A percentile compares a stretch with the other conserved stretches of the same genome.
phyloP scores from a whole-genome alignment of 2,888 invertebrate species.

The Acleris holmiana region DNA sequence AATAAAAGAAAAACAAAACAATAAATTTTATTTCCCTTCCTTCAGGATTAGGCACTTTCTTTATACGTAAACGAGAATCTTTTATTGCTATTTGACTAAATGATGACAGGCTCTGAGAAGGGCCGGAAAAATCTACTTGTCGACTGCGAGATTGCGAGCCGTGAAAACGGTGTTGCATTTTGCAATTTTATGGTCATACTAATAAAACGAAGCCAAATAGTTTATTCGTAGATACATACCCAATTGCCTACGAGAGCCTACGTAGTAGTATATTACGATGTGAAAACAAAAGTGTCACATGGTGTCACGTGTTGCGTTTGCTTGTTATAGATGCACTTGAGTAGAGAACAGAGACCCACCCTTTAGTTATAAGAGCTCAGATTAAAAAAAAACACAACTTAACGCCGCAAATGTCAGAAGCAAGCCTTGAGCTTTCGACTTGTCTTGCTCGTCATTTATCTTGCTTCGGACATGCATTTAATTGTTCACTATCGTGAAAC shows the following conservation, averaged over 20 bases:
- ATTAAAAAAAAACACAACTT: not conserved
- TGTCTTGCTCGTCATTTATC: slow-evolving; percentile 11
- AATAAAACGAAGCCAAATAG: not conserved
- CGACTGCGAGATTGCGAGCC: not conserved
- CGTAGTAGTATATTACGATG: not conserved
- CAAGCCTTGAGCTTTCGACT: not conserved
- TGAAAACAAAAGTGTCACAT: not conserved
- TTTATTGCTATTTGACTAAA: slow-evolving; percentile 9
- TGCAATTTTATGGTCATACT: not conserved
- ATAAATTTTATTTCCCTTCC: slow-evolving; percentile 22
- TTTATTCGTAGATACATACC: no score
- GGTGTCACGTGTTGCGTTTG: not conserved
- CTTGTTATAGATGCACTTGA: no score
- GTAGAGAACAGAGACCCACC: no score
- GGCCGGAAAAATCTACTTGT: not conserved
- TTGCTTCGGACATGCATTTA: slow-evolving; percentile 11
- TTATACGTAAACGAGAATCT: slow-evolving; percentile 7
- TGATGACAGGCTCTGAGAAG: slow-evolving; percentile 7
- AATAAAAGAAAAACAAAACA: slow-evolving; percentile 19
- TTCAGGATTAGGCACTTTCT: slow-evolving; percentile 4
- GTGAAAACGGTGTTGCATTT: not conserved
- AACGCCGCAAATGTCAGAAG: not conserved
- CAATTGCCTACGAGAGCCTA: no score
- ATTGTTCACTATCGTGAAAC: slow-evolving; percentile 28
- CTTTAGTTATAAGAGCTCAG: not conserved